Base-by-base conservation (phyloP, 2,113 vertebrate genomes). In the Entosphenus tridentatus region DNA sequence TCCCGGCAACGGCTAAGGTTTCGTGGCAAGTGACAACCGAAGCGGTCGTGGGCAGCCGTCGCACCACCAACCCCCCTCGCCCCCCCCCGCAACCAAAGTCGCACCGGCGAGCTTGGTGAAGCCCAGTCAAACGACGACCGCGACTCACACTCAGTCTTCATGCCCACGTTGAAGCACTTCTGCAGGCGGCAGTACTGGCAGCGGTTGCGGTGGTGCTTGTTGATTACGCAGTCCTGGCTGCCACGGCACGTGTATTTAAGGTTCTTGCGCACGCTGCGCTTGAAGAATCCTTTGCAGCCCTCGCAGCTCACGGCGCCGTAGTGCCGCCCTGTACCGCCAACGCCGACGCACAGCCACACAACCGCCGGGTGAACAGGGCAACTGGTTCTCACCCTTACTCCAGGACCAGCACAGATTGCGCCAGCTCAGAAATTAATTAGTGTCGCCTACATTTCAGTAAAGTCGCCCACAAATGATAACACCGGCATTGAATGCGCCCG, bases 251-350 rank as follows among this genome's bases (percentile, higher is more conserved):
- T 96, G 79, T 98, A 98, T 54, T 87, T 90, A 79, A 98, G 73
- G 78, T 81, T 95, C 75, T 98, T 98, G 74, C 93, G 84, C 73
- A 98, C 93, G 2, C 93, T 98, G 75, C 93, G 82, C 80, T 98
- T 98, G 78, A 98, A 98, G 79, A 98, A 98, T 39, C 93, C 93
- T 80, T 98, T 98, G 78, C 93, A 98, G 69, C 93, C 93, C 73
- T 98, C 93, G 72, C 93, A 98, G 72, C 92, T 98, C 76, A 98
- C 88, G 2, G 93, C 93, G 74, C 93, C 93, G 77, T 96, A 98
- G 76, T 96, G 93, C 75, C 93, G 89, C 72, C 93, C 93, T 96
- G 72, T 8, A 71, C 70, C 39, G 39, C 39, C 39, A 39, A 39
- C 39, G 39, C 39, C 39, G 39, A 39, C 39, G 39, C 39, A 39